Conservation (phyloP, 2,888 invertebrate genomes). For the Drosophila barbarae region DNA sequence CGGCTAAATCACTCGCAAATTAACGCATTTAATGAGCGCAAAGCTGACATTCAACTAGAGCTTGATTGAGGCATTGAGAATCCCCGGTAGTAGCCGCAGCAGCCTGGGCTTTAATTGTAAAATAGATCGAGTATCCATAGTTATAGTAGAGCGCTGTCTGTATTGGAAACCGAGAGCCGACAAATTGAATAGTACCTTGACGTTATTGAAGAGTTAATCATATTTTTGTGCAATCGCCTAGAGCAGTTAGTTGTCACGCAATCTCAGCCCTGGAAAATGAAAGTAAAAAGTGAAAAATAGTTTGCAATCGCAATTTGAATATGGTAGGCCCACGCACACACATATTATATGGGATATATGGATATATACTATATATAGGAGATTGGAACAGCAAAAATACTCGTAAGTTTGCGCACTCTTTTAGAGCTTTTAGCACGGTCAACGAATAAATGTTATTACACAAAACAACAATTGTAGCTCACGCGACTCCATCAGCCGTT, state of each 20-base stretch:
- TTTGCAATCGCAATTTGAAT: constrained; percentile 23
- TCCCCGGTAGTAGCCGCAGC: constrained; percentile 31
- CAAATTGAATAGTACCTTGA: constrained; percentile 46
- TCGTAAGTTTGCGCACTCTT: constrained; percentile 64
- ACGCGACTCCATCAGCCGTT: constrained; percentile 40
- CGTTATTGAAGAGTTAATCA: constrained; percentile 39
- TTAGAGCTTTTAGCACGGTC: constrained; percentile 70
- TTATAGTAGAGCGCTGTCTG: constrained; percentile 3
- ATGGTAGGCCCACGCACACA: constrained; percentile 33
- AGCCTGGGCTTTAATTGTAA: constrained; percentile 60
- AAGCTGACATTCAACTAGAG: constrained; percentile 63
- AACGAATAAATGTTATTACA: constrained; percentile 66
- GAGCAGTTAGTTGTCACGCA: constrained; percentile 31
- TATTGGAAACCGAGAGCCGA: constrained; percentile 24
- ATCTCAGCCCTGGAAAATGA: constrained; percentile 21
- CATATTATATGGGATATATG: constrained; percentile 30
- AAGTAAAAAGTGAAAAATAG: constrained; percentile 4
- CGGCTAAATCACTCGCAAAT: constrained; percentile 59
- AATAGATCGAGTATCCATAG: constrained; percentile 48
- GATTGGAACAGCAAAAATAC: constrained; percentile 38
- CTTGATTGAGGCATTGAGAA: constrained; percentile 47
- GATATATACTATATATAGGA: constrained; percentile 11
- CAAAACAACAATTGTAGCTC: constrained; percentile 19
- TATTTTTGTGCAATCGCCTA: constrained; percentile 36
- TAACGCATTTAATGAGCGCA: constrained; percentile 71